A percentile compares a stretch with the other conserved stretches of the same genome.
These are phyloP conservation scores for Xerus rutilus DNA, from an alignment of 2,797 vertebrate species.

Conservation along the genomic window DNA sequence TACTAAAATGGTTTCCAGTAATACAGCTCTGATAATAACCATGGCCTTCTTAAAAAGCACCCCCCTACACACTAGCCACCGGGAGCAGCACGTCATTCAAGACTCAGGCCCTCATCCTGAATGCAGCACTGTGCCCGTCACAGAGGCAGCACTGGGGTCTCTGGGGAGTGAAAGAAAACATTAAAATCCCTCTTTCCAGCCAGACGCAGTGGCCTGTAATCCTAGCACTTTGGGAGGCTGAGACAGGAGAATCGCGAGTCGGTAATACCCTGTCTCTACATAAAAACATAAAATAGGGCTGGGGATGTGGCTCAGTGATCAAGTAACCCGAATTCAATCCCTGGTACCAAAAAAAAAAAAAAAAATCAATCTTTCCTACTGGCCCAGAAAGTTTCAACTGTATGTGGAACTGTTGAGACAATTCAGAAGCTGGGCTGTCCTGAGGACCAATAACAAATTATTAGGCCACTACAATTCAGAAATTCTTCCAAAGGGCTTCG, in stretches of 20 bases:
- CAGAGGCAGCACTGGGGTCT: background rate
- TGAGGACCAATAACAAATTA: background rate
- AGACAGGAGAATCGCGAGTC: too few species aligned
- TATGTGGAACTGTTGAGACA: background rate
- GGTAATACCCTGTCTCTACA: too few species aligned
- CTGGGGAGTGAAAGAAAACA: background rate
- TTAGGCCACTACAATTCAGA: background rate
- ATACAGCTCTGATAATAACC: background rate
- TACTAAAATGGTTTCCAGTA: background rate
- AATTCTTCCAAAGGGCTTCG: background rate
- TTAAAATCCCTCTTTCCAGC: too few species aligned
- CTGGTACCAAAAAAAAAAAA: too few species aligned
- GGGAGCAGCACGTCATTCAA: background rate
- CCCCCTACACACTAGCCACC: background rate
- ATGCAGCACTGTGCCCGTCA: background rate
- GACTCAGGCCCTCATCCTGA: background rate
- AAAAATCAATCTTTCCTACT: background rate
- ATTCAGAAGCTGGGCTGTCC: background rate
- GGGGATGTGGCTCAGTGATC: too few species aligned
- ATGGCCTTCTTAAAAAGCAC: background rate
- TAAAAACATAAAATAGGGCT: too few species aligned
- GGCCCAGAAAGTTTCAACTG: background rate
- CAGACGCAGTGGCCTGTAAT: too few species aligned
- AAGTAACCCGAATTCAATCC: too few species aligned
- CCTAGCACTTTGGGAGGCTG: too few species aligned